Base-by-base conservation (phyloP, 1,140 invertebrate species). In the Plectrocnemia conspersa region DNA sequence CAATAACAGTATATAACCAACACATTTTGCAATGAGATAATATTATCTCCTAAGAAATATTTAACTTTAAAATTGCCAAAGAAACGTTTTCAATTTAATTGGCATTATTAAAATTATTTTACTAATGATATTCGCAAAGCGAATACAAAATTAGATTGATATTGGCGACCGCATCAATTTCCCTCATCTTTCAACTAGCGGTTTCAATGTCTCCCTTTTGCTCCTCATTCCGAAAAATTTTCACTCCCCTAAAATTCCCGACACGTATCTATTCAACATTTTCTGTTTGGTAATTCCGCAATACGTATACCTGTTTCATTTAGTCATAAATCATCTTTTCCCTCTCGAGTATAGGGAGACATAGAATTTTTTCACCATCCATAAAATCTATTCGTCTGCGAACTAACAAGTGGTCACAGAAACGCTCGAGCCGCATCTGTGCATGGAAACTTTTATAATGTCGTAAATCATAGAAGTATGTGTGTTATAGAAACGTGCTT, bases 61-160 rank as follows among this genome's bases (percentile, higher is more conserved):
- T 38, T 38, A 13, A 38, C 18, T 38, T 5, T 38, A 38, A 38
- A 38, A 13, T 38, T 16, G 35, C 35, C 10, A 16, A 38, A 13
- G 35, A 38, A 15, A 15, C 35, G 5, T 7, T 38, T 15, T 38
- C 35, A 6, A 4, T 23, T n/a, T 45, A 24, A 23, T 45, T 45
- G 25, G 19, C 13, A 13, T 22, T 45, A 45, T 45, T 45, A 13
- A 45, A 45, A 45, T n/a, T n/a, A n/a, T n/a, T n/a, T n/a, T n/a
- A n/a, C n/a, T n/a, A n/a, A n/a, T n/a, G n/a, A n/a, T n/a, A n/a
- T n/a, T n/a, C 18, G 42, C 5, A 3, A 13, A 13, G 9, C 42
- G 42, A 24, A n/a, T 23, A 7, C 19, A 11, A 45, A 45, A 45
- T 45, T 45, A 23, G 25, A 45, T 45, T 45, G 42, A 45, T 45